These are phyloP conservation scores for Dione vanillae DNA, from an alignment of 2,888 invertebrate genomes.

Conservation along the genomic window DNA sequence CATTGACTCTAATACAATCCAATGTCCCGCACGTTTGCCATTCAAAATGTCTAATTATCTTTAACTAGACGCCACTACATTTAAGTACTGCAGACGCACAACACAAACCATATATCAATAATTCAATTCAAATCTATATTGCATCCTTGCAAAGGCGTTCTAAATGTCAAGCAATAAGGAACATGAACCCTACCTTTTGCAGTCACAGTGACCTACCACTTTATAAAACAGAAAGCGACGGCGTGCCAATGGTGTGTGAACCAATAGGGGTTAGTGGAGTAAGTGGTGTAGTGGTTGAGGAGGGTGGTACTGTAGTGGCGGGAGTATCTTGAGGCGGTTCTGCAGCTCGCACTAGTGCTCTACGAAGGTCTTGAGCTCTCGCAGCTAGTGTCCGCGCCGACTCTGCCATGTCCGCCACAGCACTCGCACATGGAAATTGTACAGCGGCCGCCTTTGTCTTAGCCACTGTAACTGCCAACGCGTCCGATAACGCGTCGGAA, in stretches of 20 bases:
- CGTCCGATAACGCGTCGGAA: slow-evolving; percentile 92
- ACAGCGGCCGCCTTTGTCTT: slow-evolving; percentile 96
- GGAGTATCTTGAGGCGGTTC: slow-evolving; percentile 68
- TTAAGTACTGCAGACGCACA: slow-evolving; percentile 40
- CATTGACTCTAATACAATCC: slow-evolving; percentile 19
- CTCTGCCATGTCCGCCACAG: slow-evolving; percentile 97
- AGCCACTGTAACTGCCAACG: slow-evolving; percentile 91
- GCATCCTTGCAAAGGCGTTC: slow-evolving; percentile 9
- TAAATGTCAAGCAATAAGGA: slow-evolving; percentile 38
- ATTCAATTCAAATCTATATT: slow-evolving; percentile 4
- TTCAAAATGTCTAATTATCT: slow-evolving; percentile 27
- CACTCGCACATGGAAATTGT: slow-evolving; percentile 95
- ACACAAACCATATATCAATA: slow-evolving; percentile 22
- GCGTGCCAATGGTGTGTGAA: slow-evolving; percentile 58
- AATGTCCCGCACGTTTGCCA: slow-evolving; percentile 44
- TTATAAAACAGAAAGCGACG: slow-evolving; percentile 69
- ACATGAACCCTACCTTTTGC: slow-evolving; percentile 23
- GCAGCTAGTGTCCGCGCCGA: slow-evolving; percentile 94
- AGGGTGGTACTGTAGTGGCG: slow-evolving; percentile 67
- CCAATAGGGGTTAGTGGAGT: slow-evolving; percentile 67
- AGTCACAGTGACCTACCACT: slow-evolving; percentile 29
- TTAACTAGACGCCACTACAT: slow-evolving; percentile 27
- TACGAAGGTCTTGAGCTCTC: slow-evolving; percentile 91
- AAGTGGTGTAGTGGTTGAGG: slow-evolving; percentile 65
- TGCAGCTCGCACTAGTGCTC: slow-evolving; percentile 89